These are phyloP conservation scores for Drosophila eohydei DNA, from an alignment of 2,888 invertebrate species.

Conservation along the genomic window DNA sequence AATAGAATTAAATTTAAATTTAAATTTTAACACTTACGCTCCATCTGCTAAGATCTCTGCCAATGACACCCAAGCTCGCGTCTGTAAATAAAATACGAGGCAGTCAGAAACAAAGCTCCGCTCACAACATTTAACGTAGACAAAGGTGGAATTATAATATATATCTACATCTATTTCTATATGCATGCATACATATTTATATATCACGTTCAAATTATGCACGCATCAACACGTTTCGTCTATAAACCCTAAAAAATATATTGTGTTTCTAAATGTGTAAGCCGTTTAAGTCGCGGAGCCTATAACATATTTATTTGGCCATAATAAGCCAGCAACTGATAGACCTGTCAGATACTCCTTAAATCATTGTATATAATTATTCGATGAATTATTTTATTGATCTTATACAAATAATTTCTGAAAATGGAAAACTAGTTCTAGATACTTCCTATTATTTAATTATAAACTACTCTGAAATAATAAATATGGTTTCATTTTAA, in stretches of 20 bases:
- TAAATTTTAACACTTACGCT: constrained; percentile 20
- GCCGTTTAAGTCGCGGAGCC: constrained; percentile 26
- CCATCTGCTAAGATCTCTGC: not conserved
- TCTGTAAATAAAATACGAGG: constrained; percentile 19
- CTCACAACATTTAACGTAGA: constrained; percentile 32
- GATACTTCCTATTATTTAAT: not conserved
- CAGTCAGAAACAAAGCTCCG: constrained; percentile 30
- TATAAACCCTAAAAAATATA: constrained; percentile 36
- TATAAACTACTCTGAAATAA: too few relatives aligned
- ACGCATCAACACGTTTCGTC: constrained; percentile 51
- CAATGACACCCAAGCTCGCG: not conserved
- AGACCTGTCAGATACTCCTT: not conserved
- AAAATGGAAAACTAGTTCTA: not conserved
- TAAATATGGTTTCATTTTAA: too few relatives aligned
- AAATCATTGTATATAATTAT: too few relatives aligned
- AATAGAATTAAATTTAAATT: not conserved
- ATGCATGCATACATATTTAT: constrained; percentile 21
- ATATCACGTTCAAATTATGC: constrained; percentile 45
- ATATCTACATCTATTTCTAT: constrained; percentile 28
- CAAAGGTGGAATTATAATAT: constrained; percentile 37
- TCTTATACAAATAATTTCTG: not conserved
- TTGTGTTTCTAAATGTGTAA: constrained; percentile 14
- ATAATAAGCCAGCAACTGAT: not conserved
- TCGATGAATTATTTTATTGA: not conserved
- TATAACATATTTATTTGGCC: constrained; percentile 23